Percentiles rank a stretch among this genome's conserved stretches.
Conservation (phyloP, 2,797 vertebrate species). For the Dermochelys coriacea region DNA sequence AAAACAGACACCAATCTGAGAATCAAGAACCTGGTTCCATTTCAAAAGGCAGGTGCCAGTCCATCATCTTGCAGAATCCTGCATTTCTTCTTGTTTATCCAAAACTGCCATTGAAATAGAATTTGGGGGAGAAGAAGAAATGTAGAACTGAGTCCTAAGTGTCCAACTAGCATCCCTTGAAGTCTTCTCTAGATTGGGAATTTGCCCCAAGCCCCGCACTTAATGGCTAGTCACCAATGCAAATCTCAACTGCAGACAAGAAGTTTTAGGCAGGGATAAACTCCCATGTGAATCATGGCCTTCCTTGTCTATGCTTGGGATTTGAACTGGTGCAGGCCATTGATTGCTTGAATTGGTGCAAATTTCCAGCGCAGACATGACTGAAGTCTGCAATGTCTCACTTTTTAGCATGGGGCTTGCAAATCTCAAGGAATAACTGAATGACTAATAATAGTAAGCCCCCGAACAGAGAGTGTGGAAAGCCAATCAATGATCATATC, state of each 20-base stretch:
- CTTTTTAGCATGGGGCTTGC: background rate
- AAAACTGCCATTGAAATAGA: background rate
- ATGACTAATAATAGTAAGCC: background rate
- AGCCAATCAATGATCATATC: background rate
- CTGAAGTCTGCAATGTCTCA: background rate
- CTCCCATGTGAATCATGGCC: background rate
- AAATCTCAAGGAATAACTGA: background rate
- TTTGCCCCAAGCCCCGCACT: background rate
- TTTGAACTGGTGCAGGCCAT: accelerated
- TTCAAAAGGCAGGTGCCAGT: background rate
- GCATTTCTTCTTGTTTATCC: background rate
- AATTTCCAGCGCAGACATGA: background rate
- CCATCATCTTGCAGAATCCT: background rate
- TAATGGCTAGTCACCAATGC: background rate
- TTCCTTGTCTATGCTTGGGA: background rate
- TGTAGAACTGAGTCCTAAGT: background rate
- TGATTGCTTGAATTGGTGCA: background rate
- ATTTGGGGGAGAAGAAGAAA: background rate
- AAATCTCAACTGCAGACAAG: background rate
- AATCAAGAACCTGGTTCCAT: background rate
- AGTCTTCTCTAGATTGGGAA: background rate
- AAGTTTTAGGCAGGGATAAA: background rate
- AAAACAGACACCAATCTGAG: background rate
- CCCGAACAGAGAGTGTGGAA: background rate
- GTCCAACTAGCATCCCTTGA: background rate